These are phyloP conservation scores for Coregonus clupeaformis DNA, from an alignment of 2,113 vertebrate species.

Conservation along the genomic window DNA sequence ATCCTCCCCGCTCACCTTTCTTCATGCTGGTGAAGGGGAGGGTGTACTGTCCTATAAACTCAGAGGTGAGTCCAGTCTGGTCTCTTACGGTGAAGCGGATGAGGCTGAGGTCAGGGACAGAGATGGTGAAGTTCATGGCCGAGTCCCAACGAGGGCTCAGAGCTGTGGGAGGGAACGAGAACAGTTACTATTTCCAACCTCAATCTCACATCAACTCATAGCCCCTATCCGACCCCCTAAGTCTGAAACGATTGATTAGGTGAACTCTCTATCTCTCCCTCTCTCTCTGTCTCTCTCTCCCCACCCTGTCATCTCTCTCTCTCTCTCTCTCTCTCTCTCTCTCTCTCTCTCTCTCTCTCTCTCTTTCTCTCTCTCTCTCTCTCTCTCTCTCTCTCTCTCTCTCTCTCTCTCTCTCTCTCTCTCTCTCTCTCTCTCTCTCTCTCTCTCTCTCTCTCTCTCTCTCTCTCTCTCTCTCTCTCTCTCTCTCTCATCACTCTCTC, in stretches of 20 bases:
- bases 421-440: neutral
- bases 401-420: neutral
- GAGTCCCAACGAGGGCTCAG: constrained; percentile 81
- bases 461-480: neutral
- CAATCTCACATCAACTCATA: neutral
- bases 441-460: neutral
- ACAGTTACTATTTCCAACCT: neutral
- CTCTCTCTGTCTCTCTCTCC: neutral
- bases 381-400: neutral
- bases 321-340: neutral
- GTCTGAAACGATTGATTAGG: too few relatives aligned
- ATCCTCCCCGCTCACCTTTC: constrained; percentile 77
- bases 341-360: neutral
- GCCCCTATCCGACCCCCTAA: too few relatives aligned
- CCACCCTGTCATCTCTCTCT: constrained; percentile 5
- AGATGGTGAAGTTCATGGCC: constrained; percentile 76
- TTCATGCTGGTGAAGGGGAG: constrained; percentile 80
- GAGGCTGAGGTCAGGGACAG: constrained; percentile 81
- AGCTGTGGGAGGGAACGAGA: constrained; percentile 59
- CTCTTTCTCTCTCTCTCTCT: neutral
- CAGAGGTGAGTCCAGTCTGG: constrained; percentile 69
- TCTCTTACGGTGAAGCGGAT: constrained; percentile 81
- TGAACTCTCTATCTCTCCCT: neutral
- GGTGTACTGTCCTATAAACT: constrained; percentile 86
- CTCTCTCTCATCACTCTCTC: neutral